Percentiles rank a stretch among this genome's conserved stretches.
Evolutionary conservation across 2,113 vertebrate genomes (phyloP).

Genomic region (Bubo scandiacus): DNA sequence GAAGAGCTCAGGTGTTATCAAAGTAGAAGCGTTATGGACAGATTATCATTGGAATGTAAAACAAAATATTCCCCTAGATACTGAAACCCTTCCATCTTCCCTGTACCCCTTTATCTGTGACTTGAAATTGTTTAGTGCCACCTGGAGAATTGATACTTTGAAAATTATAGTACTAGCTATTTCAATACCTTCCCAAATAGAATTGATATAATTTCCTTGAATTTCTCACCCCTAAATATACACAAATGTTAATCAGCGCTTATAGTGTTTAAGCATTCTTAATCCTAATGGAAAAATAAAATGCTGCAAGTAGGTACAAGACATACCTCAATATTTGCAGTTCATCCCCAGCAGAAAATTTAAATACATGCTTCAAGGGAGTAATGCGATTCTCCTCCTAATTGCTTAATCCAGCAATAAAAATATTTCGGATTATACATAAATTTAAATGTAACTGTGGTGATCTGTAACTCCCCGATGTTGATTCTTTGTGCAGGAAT

Average conservation of each 20-base stretch:
- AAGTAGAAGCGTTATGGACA: neutral
- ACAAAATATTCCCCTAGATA: neutral
- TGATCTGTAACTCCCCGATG: neutral
- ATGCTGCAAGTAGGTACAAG: neutral
- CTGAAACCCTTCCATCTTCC: neutral
- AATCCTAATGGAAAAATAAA: conserved; percentile 30
- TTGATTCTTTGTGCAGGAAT: neutral
- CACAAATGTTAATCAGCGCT: neutral
- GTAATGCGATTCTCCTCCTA: neutral
- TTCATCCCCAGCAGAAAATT: neutral
- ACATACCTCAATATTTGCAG: neutral
- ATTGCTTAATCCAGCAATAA: conserved; percentile 12
- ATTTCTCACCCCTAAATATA: neutral
- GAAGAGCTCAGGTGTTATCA: neutral
- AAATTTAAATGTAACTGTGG: neutral
- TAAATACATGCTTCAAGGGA: conserved; percentile 8
- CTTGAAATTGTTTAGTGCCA: neutral
- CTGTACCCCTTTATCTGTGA: neutral
- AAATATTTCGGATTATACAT: neutral
- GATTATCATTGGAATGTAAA: neutral
- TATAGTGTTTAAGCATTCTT: neutral
- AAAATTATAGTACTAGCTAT: neutral
- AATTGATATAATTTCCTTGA: neutral
- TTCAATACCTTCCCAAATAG: neutral
- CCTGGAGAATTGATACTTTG: neutral